phyloP scores from a whole-genome alignment of 2,797 vertebrate genomes.

The Pempheris klunzingeri region DNA sequence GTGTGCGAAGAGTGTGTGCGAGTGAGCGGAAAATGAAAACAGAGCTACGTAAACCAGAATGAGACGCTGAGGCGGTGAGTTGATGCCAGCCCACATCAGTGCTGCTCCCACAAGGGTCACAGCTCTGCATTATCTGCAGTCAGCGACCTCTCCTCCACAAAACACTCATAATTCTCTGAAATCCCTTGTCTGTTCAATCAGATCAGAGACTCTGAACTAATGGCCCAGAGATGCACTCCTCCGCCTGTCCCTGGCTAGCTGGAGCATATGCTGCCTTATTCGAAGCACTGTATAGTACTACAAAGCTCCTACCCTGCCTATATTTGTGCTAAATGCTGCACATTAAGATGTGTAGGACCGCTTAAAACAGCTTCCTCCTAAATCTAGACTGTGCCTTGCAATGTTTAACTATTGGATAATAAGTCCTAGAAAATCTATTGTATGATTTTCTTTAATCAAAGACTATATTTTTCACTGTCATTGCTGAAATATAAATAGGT shows the following conservation, averaged over 20 bases:
- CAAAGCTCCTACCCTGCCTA: constrained; percentile 1
- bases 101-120: constrained; percentile 54
- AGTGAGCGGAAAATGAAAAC: constrained; percentile 17
- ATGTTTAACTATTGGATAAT: not conserved
- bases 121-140: constrained; percentile 56
- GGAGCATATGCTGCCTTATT: constrained; percentile 47
- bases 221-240: constrained; percentile 37
- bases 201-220: constrained; percentile 55
- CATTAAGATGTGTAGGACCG: not conserved
- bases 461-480: not conserved
- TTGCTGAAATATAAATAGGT: not conserved
- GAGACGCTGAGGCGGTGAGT: constrained; percentile 8
- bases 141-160: constrained; percentile 49
- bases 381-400: not conserved
- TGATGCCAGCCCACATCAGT: constrained; percentile 51
- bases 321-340: not conserved
- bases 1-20: not conserved
- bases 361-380: too few species aligned
- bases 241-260: not conserved
- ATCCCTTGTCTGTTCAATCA: constrained; percentile 57
- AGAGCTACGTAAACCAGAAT: constrained; percentile 25
- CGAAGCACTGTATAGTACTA: constrained; percentile 10
- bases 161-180: constrained; percentile 61
- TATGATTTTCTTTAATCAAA: constrained; percentile 4
- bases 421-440: not conserved